Evolutionary conservation across 2,113 vertebrate species (phyloP).

Genomic region (Formicarius rufipectus): DNA sequence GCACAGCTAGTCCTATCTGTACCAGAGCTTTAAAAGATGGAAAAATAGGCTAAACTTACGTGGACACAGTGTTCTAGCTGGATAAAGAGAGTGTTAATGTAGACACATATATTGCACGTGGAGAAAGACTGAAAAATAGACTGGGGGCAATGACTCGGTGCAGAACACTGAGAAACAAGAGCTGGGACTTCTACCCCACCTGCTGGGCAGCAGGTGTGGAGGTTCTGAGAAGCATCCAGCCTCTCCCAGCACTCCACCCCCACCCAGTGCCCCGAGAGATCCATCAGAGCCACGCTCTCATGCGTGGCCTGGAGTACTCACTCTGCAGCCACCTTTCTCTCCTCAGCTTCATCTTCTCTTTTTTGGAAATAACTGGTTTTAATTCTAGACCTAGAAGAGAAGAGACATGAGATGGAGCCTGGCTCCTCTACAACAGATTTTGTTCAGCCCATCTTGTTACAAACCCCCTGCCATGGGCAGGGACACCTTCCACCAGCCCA

Average conservation of each 20-base stretch:
- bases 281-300: not conserved
- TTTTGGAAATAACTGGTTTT: slow-evolving; percentile 82
- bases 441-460: not conserved
- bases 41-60: not conserved
- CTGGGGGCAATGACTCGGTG: not conserved
- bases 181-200: not conserved
- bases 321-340: slow-evolving; percentile 89
- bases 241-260: not conserved
- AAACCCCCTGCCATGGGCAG: not conserved
- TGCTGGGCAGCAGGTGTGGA: not conserved
- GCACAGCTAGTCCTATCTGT: not conserved
- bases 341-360: slow-evolving; percentile 89
- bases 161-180: not conserved
- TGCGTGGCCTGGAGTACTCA: slow-evolving; percentile 56
- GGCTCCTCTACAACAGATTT: not conserved
- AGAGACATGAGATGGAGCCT: not conserved
- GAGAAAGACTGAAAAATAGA: not conserved
- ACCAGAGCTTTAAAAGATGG: not conserved
- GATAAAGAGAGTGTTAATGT: not conserved
- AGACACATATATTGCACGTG: not conserved
- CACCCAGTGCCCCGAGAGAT: not conserved
- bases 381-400: slow-evolving; percentile 70
- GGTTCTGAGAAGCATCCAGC: not conserved
- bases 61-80: not conserved
- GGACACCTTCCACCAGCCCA: not conserved